Conservation (phyloP, 2,113 vertebrate species). For the Anguilla japonica region DNA sequence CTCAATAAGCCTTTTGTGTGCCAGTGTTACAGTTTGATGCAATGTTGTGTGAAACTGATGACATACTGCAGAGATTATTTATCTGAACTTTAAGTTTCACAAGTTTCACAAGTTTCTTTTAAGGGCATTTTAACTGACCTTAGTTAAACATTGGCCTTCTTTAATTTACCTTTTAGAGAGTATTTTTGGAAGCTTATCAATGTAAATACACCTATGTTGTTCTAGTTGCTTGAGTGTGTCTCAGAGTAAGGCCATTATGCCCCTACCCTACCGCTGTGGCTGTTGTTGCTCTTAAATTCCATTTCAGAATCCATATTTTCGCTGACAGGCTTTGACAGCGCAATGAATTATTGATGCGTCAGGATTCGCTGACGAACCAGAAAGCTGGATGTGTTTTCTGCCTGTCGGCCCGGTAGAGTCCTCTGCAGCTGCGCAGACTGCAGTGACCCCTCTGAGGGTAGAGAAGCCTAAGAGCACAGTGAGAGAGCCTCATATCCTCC, state of each 20-base stretch:
- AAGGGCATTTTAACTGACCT: neutral
- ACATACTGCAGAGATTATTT: slow-evolving; percentile 41
- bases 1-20: slow-evolving; percentile 47
- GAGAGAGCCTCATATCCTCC: neutral
- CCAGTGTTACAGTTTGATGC: slow-evolving; percentile 32
- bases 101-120: neutral
- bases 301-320: slow-evolving; percentile 1
- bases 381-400: neutral
- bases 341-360: slow-evolving; percentile 8
- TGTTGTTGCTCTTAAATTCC: neutral
- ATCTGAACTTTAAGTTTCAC: slow-evolving; percentile 2
- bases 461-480: neutral
- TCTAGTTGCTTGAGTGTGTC: neutral
- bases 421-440: neutral
- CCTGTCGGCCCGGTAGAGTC: neutral
- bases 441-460: neutral
- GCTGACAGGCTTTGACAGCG: slow-evolving; percentile 3
- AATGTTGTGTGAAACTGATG: slow-evolving; percentile 43
- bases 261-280: neutral
- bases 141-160: neutral
- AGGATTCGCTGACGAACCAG: neutral
- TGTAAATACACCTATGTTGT: neutral
- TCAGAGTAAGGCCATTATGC: neutral
- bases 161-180: neutral
- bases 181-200: neutral